A percentile compares a stretch with the other conserved stretches of the same genome.
phyloP scores from a whole-genome alignment of 2,113 vertebrate species.

The Poicephalus gulielmi region DNA sequence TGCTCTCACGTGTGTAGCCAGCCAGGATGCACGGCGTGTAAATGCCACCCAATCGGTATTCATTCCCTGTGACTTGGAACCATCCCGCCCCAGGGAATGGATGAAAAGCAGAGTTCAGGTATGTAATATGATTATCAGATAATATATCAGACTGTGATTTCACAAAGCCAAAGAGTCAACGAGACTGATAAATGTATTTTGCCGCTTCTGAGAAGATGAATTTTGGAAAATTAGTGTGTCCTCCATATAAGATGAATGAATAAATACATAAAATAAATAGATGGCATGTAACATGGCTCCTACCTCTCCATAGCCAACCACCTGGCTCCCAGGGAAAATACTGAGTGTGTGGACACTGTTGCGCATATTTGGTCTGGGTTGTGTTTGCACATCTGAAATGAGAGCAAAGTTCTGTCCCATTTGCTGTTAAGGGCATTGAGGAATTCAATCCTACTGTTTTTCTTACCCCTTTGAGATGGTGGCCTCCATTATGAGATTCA shows the following conservation, averaged over 20 bases:
- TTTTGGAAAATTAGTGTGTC: conserved; percentile 32
- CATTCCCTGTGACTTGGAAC: conserved; percentile 5
- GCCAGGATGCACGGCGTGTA: conserved; percentile 39
- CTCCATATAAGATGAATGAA: conserved; percentile 9
- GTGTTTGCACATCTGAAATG: neutral
- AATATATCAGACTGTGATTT: conserved; percentile 35
- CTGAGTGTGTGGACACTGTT: neutral
- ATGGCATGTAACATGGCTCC: neutral
- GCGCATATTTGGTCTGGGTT: neutral
- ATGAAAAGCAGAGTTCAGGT: conserved; percentile 52
- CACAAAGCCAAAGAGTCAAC: conserved; percentile 62
- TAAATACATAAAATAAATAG: conserved; percentile 1
- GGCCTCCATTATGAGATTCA: neutral
- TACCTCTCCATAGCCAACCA: neutral
- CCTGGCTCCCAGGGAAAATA: neutral
- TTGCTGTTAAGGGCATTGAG: rapidly evolving
- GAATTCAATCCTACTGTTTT: neutral
- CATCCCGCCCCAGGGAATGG: conserved; percentile 5
- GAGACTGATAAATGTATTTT: conserved; percentile 57
- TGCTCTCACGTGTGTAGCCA: conserved; percentile 38
- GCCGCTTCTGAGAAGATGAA: conserved; percentile 23
- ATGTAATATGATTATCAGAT: conserved; percentile 66
- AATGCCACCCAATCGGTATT: conserved; percentile 61
- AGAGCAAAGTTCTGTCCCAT: neutral
- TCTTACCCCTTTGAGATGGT: neutral